Evolutionary conservation across 2,888 invertebrate species (phyloP).

Genomic region (Azorinus chamasolen): DNA sequence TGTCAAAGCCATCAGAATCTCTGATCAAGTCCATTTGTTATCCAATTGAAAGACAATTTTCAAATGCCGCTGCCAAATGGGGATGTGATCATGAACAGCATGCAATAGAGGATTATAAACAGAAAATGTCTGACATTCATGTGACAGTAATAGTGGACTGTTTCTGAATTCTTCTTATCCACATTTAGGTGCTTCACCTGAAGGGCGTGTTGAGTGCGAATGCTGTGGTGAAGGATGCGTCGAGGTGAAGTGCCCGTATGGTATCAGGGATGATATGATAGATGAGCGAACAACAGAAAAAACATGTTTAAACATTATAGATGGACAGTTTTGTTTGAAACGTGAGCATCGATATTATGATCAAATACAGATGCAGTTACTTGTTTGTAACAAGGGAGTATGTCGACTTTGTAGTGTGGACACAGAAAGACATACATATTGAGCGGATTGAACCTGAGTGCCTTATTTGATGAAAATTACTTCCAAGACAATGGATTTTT

Average conservation of each 20-base stretch:
- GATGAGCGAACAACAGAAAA: not conserved
- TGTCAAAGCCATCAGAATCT: constrained; percentile 11
- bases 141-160: constrained; percentile 12
- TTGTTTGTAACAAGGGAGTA: not conserved
- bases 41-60: not conserved
- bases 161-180: constrained; percentile 20
- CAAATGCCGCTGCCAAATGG: constrained; percentile 27
- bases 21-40: constrained; percentile 2
- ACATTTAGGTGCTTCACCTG: constrained; percentile 51
- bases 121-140: constrained; percentile 8
- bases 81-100: constrained; percentile 15
- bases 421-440: constrained; percentile 16
- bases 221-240: constrained; percentile 46
- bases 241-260: constrained; percentile 54
- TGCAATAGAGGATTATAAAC: constrained; percentile 15
- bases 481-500: too few relatives aligned
- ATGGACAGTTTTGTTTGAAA: too few relatives aligned
- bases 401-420: constrained; percentile 63
- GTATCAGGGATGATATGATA: constrained; percentile 4
- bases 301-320: too few relatives aligned
- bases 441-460: constrained; percentile 33
- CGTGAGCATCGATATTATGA: constrained; percentile 39
- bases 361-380: constrained; percentile 53
- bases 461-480: too few relatives aligned
- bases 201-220: constrained; percentile 42